These are phyloP conservation scores for Phrixothrix hirtus DNA, from an alignment of 2,888 invertebrate genomes.

Conservation along the genomic window DNA sequence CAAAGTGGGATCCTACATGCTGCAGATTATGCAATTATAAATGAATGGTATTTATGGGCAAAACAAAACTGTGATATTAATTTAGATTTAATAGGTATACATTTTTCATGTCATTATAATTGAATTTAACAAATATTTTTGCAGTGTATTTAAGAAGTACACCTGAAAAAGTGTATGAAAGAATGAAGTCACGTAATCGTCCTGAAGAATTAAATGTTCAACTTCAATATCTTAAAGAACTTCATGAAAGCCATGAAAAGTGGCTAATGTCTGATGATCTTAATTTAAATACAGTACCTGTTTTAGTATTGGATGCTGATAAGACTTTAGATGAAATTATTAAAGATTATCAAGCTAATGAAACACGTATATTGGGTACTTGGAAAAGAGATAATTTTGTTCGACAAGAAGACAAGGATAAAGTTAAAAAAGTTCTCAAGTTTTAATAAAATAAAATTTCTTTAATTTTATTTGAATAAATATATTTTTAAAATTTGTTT, in stretches of 20 bases:
- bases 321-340: conserved; percentile 67
- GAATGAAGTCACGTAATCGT: conserved; percentile 76
- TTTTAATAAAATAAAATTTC: too few species aligned
- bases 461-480: too few species aligned
- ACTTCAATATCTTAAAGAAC: conserved; percentile 75
- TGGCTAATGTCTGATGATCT: conserved; percentile 63
- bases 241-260: conserved; percentile 77
- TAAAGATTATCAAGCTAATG: conserved; percentile 67
- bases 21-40: conserved; percentile 79
- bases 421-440: conserved; percentile 41
- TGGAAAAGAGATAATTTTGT: too few species aligned
- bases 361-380: conserved; percentile 59
- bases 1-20: conserved; percentile 69
- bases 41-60: conserved; percentile 87
- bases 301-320: conserved; percentile 70
- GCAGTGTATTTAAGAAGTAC: conserved; percentile 69
- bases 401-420: conserved; percentile 40
- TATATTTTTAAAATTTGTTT: too few species aligned
- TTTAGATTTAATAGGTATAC: conserved; percentile 85
- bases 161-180: conserved; percentile 67
- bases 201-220: conserved; percentile 82
- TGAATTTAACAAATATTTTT: too few species aligned
- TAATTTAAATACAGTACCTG: conserved; percentile 52
- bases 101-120: conserved; percentile 6
- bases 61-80: conserved; percentile 71